Base-by-base conservation (phyloP, 35 echinoderm and acorn worm genomes). In the Heliocidaris tuberculata region DNA sequence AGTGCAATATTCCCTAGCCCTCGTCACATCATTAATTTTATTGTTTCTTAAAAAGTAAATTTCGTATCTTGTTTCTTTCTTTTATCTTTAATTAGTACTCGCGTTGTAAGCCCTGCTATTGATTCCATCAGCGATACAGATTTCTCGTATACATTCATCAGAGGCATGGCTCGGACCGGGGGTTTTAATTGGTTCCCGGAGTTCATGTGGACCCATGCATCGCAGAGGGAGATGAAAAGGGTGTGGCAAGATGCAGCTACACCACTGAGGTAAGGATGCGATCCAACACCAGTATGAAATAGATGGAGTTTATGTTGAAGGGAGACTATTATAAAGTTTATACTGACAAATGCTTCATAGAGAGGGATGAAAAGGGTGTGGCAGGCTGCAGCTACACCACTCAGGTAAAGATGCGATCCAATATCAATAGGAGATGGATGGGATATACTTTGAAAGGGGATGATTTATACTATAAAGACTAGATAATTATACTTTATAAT, bases 121-220 rank as follows among this genome's bases (percentile, higher is more conserved):
- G 96, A 98, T 30, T 95, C 96, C 27, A 98, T 98, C 85, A 96
- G 96, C 59, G 97, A 97, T 48, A 86, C 95, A 8, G 96, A 96
- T 6, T 98, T 98, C 88, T 88, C 95, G 32, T 98, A 97, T 52
- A 88, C 93, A n/a, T 61, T 71, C 15, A 86, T 95, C n/a, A 54
- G 50, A 59, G 94, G 97, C 31, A 94, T 95, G 95, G 86, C 96
- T 9, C 71, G 94, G 32, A 96, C 96, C 0, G 97, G 97, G 0
- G 97, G 97, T 47, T 98, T 98, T 54, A 95, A 93, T 47, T 98
- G 97, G 97, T 94, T 96, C n/a, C 96, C 96, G 1, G 96, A 97
- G 31, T 98, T 98, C 96, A 94, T 95, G 90, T 98, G 97, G 97
- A 95, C 94, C 27, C 49, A 56, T 35, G 96, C 94, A 16, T 89